A percentile compares a stretch with the other conserved stretches of the same genome.
These are phyloP conservation scores for Tubulanus polymorphus DNA, from an alignment of 2,888 invertebrate genomes.

Conservation along the genomic window DNA sequence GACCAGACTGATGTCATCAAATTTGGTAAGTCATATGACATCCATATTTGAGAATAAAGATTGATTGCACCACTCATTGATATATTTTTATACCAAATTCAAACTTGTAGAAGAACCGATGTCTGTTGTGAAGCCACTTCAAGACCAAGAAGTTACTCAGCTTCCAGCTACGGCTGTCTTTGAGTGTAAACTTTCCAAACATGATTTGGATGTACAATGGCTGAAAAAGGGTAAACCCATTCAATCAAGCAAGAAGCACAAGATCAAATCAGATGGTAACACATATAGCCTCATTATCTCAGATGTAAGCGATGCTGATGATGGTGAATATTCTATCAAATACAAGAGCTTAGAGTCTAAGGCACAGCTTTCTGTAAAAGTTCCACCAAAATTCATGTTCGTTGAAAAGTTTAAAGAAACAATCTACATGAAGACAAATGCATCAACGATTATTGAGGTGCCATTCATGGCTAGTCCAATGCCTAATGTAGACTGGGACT, in stretches of 20 bases:
- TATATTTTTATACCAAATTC: too few relatives aligned
- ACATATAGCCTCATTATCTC: conserved; percentile 38
- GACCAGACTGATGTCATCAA: conserved; percentile 4
- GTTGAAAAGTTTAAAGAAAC: conserved; percentile 16
- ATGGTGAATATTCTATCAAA: conserved; percentile 39
- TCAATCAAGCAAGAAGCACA: conserved; percentile 56
- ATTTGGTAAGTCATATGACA: neutral
- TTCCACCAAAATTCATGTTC: conserved; percentile 20
- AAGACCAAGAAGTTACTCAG: conserved; percentile 40
- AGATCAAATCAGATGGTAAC: conserved; percentile 37
- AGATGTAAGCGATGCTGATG: conserved; percentile 39
- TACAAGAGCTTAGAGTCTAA: neutral
- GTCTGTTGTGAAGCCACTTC: conserved; percentile 38
- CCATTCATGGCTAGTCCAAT: conserved; percentile 46
- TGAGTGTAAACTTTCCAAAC: conserved; percentile 77
- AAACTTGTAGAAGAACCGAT: conserved; percentile 46
- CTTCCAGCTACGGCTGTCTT: conserved; percentile 54
- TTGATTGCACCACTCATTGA: neutral
- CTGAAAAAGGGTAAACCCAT: conserved; percentile 89
- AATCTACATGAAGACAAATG: conserved; percentile 23
- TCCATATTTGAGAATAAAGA: neutral
- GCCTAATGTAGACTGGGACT: conserved; percentile 16
- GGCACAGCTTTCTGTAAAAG: conserved; percentile 1
- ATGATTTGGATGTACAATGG: conserved; percentile 55
- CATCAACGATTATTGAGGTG: conserved; percentile 58